A percentile compares a stretch with the other conserved stretches of the same genome.
These are phyloP conservation scores for Eurystomus gularis DNA, from an alignment of 2,113 vertebrate genomes.

Conservation along the genomic window DNA sequence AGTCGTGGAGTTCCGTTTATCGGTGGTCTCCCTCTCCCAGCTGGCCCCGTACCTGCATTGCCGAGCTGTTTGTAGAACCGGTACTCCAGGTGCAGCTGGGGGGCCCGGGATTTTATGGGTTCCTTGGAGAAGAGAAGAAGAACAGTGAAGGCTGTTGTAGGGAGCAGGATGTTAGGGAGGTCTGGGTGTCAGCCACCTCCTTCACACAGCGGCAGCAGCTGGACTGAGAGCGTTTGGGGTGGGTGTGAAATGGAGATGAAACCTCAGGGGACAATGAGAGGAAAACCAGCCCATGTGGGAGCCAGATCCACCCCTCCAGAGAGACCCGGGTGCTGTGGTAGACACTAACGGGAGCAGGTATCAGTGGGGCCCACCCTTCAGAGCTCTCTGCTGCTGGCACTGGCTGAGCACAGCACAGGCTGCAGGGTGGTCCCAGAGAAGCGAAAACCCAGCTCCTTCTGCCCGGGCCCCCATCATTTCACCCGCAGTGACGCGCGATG, in stretches of 20 bases:
- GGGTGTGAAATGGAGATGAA: not conserved
- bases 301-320: not conserved
- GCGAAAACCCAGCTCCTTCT: not conserved
- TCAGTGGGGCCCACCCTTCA: not conserved
- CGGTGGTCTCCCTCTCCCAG: not conserved
- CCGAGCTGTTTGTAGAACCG: constrained; percentile 99
- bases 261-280: not conserved
- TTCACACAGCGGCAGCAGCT: not conserved
- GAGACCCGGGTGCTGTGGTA: not conserved
- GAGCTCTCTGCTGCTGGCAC: not conserved
- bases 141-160: not conserved
- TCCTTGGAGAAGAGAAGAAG: constrained; percentile 76
- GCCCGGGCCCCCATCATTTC: not conserved
- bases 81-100: constrained; percentile 97
- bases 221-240: not conserved
- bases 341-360: not conserved
- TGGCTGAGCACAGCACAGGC: not conserved
- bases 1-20: not conserved
- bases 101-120: constrained; percentile 96
- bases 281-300: not conserved
- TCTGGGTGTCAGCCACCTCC: not conserved
- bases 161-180: not conserved
- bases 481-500: not conserved
- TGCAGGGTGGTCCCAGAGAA: not conserved
- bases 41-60: constrained; percentile 82